A percentile compares a stretch with the other conserved stretches of the same genome.
Conservation (phyloP, 2,797 vertebrate genomes). For the Propithecus deckenii region DNA sequence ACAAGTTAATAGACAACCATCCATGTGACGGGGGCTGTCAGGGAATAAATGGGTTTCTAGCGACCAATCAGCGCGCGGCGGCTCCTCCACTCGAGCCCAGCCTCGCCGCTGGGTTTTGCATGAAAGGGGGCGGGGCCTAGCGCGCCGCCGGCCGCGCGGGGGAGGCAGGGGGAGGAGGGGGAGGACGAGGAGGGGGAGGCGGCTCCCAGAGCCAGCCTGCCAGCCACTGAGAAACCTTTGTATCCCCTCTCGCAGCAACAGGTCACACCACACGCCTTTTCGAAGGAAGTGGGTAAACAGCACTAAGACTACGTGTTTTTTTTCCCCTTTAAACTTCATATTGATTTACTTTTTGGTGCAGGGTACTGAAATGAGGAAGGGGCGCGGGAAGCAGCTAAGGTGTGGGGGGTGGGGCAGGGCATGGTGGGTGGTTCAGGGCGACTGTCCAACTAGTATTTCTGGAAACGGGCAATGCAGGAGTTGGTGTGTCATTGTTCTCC, state of each 20-base stretch:
- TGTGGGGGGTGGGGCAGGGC: conserved; percentile 47
- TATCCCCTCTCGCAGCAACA: conserved; percentile 89
- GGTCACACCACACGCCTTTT: conserved; percentile 87
- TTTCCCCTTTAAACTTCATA: conserved; percentile 15
- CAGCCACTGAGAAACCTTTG: conserved; percentile 89
- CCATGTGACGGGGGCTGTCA: conserved; percentile 99
- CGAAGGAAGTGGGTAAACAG: conserved; percentile 87
- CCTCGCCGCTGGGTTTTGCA: conserved; percentile 91
- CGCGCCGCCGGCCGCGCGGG: conserved; percentile 64
- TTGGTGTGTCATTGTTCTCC: conserved; percentile 33
- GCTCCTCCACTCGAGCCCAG: conserved; percentile 91
- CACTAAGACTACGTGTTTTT: conserved; percentile 60
- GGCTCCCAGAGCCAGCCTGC: conserved; percentile 82
- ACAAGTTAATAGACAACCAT: conserved; percentile 99
- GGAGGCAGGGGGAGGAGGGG: neutral
- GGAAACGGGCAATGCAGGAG: conserved; percentile 29
- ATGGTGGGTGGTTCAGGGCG: conserved; percentile 44
- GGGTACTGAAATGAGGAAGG: neutral
- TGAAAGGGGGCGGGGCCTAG: conserved; percentile 92
- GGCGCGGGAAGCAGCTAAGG: neutral
- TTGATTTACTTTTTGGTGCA: neutral
- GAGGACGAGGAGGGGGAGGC: conserved; percentile 60
- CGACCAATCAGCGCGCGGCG: conserved; percentile 94
- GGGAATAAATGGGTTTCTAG: conserved; percentile 96
- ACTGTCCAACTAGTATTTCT: conserved; percentile 39